Conservation (phyloP, 2,113 vertebrate genomes). For the Solenodon paradoxus region DNA sequence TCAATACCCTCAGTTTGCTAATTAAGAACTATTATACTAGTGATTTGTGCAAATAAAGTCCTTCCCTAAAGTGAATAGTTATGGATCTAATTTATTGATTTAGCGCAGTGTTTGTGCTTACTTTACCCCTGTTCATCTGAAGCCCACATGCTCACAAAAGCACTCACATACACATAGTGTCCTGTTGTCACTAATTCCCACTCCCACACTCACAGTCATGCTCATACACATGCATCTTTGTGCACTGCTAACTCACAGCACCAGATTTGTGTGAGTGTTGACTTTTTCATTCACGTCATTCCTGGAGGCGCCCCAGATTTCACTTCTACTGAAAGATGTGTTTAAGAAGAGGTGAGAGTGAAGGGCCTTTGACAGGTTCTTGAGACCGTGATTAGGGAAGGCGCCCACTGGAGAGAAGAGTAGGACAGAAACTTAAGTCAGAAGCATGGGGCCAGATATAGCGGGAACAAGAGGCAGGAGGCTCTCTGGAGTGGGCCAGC, state of each 20-base stretch:
- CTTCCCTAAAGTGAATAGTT: not conserved
- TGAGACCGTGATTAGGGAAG: not conserved
- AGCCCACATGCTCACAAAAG: not conserved
- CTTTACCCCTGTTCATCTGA: not conserved
- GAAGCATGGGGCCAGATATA: not conserved
- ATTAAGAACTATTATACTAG: not conserved
- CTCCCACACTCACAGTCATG: accelerated
- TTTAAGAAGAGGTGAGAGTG: not conserved
- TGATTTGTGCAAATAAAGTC: not conserved
- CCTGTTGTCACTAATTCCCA: not conserved
- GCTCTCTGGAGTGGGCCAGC: not conserved
- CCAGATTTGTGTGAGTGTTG: not conserved
- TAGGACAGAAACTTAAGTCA: not conserved
- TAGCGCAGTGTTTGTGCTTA: not conserved
- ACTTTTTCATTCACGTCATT: not conserved
- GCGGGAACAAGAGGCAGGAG: not conserved
- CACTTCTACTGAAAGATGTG: not conserved
- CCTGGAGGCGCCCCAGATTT: not conserved
- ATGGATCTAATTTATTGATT: not conserved
- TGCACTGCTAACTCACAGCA: not conserved
- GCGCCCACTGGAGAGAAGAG: not conserved
- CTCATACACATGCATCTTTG: not conserved
- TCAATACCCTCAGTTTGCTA: not conserved
- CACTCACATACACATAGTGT: not conserved
- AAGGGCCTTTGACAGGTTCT: not conserved